A percentile compares a stretch with the other conserved stretches of the same genome.
Conservation (phyloP, 2,797 vertebrate genomes). For the Bothrops alternatus region DNA sequence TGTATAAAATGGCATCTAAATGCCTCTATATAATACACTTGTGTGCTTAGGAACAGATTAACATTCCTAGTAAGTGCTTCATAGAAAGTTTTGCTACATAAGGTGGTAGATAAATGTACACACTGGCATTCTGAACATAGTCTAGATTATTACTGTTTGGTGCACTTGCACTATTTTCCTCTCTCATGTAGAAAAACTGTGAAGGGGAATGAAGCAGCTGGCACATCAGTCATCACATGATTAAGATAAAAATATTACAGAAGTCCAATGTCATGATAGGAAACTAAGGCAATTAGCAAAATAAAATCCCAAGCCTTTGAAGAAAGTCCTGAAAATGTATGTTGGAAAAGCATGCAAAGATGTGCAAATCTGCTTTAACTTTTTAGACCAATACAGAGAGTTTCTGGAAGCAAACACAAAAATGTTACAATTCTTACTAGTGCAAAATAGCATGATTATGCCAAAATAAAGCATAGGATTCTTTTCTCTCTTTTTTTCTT, state of each 20-base stretch:
- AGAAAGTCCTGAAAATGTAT: slow-evolving; percentile 18
- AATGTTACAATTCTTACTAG: slow-evolving; percentile 72
- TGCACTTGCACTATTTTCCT: not conserved
- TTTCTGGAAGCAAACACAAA: slow-evolving; percentile 70
- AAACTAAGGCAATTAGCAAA: slow-evolving; percentile 55
- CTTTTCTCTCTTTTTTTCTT: not conserved
- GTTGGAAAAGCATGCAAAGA: slow-evolving; percentile 60
- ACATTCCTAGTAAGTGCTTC: slow-evolving; percentile 62
- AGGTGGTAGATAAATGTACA: not conserved
- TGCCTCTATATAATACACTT: slow-evolving; percentile 61
- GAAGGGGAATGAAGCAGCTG: slow-evolving; percentile 46
- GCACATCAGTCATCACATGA: slow-evolving; percentile 64
- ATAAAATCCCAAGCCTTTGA: slow-evolving; percentile 13
- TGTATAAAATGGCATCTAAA: slow-evolving; percentile 61
- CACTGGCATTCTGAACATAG: not conserved
- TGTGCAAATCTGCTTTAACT: slow-evolving; percentile 78
- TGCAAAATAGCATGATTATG: slow-evolving; percentile 79
- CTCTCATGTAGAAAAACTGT: slow-evolving; percentile 4
- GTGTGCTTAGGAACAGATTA: slow-evolving; percentile 59
- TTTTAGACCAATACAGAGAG: slow-evolving; percentile 66
- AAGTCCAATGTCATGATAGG: slow-evolving; percentile 55
- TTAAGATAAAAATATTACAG: slow-evolving; percentile 56
- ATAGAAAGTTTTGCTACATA: slow-evolving; percentile 11
- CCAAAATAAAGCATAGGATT: slow-evolving; percentile 71
- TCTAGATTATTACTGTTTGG: not conserved